Percentiles rank a stretch among this genome's conserved stretches.
Evolutionary conservation across 2,888 invertebrate species (phyloP).

Genomic region (Pandemis cinnamomeana): DNA sequence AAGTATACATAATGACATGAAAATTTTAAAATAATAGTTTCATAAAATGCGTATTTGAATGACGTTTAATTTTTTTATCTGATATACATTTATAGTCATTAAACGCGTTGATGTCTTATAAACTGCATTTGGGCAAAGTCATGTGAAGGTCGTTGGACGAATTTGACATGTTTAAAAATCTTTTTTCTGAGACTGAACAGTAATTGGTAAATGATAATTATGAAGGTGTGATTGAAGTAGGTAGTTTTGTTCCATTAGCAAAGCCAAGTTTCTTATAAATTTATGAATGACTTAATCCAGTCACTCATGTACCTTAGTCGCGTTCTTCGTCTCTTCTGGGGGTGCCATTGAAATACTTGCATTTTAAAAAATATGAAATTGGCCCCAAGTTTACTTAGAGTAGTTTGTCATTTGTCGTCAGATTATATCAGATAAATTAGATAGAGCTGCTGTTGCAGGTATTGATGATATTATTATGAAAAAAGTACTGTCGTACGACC

Average conservation of each 20-base stretch:
- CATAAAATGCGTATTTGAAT: neutral
- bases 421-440: no score
- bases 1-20: neutral
- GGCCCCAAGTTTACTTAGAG: no score
- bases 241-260: neutral
- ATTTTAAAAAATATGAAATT: no score
- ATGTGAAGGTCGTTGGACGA: constrained; percentile 9
- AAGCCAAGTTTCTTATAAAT: neutral
- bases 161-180: neutral
- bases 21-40: neutral
- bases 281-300: neutral
- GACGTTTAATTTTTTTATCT: neutral
- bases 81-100: neutral
- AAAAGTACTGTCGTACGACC: no score
- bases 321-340: no score
- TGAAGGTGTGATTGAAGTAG: neutral
- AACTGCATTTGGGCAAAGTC: constrained; percentile 6
- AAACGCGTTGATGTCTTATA: constrained; percentile 2
- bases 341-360: no score
- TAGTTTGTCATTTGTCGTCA: no score
- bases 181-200: neutral
- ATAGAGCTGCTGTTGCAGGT: no score
- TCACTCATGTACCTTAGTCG: no score
- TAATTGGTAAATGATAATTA: neutral
- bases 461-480: no score